A percentile compares a stretch with the other conserved stretches of the same genome.
phyloP scores from a whole-genome alignment of 2,113 vertebrate genomes.

The Ptychochromis oligacanthus region DNA sequence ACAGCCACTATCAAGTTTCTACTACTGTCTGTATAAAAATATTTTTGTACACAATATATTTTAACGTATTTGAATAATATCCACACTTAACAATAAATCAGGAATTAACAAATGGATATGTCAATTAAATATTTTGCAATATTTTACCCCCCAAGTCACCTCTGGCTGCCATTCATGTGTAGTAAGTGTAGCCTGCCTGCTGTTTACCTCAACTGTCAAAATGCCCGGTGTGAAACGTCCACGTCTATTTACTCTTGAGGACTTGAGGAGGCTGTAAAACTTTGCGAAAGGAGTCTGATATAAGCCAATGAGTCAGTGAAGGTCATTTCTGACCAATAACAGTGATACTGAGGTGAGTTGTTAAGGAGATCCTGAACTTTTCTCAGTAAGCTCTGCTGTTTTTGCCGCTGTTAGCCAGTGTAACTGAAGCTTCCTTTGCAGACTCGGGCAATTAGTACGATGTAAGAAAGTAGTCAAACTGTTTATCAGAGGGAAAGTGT shows the following conservation, averaged over 20 bases:
- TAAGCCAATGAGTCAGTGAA: not conserved
- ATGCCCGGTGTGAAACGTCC: not conserved
- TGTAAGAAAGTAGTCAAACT: not conserved
- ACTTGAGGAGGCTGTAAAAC: not conserved
- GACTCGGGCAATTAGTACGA: not conserved
- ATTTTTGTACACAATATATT: not conserved
- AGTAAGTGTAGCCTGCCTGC: not conserved
- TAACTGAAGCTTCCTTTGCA: not conserved
- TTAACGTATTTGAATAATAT: not conserved
- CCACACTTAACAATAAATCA: not conserved
- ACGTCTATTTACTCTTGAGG: not conserved
- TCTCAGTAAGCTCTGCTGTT: not conserved
- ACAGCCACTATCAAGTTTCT: not conserved
- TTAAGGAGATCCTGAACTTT: not conserved
- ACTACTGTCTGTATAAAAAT: not conserved
- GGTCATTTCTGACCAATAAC: not conserved
- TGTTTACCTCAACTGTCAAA: not conserved
- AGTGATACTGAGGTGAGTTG: not conserved
- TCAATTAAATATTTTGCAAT: not conserved
- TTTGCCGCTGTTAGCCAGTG: not conserved
- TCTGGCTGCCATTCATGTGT: not conserved
- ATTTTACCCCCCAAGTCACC: too few relatives aligned
- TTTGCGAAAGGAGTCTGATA: not conserved
- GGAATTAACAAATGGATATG: not conserved
- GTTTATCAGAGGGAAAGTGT: not conserved